A percentile compares a stretch with the other conserved stretches of the same genome.
Conservation (phyloP, 2,113 vertebrate species). For the Calidris pygmaea region DNA sequence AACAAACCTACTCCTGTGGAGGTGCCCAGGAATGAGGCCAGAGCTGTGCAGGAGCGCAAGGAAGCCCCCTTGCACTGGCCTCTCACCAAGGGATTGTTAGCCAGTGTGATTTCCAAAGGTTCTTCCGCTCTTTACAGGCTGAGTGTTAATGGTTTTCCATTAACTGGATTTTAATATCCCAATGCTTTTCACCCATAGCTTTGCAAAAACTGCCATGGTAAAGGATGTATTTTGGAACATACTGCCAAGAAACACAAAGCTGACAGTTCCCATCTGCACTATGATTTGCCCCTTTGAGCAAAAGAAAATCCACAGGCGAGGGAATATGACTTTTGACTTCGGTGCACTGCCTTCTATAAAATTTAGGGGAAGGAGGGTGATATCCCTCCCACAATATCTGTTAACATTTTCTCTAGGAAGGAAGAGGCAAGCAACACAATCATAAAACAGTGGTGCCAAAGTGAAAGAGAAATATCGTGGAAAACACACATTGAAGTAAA, state of each 20-base stretch:
- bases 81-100: not conserved
- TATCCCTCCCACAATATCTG: not conserved
- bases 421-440: not conserved
- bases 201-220: not conserved
- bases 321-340: not conserved
- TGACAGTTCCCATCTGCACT: constrained; percentile 18
- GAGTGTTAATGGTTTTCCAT: not conserved
- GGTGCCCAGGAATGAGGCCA: not conserved
- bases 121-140: not conserved
- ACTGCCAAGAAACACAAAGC: constrained; percentile 15
- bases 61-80: not conserved
- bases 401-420: constrained; percentile 2
- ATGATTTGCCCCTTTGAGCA: not conserved
- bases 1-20: not conserved
- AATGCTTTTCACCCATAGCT: not conserved
- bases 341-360: not conserved
- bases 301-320: constrained; percentile 24
- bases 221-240: constrained; percentile 10
- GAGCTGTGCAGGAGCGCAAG: not conserved
- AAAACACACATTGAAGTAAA: constrained; percentile 16
- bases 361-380: not conserved
- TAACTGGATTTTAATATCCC: not conserved
- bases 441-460: not conserved
- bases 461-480: not conserved
- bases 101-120: not conserved